Evolutionary conservation across 2,797 vertebrate genomes (phyloP).

Genomic region (Apogon talboti): DNA sequence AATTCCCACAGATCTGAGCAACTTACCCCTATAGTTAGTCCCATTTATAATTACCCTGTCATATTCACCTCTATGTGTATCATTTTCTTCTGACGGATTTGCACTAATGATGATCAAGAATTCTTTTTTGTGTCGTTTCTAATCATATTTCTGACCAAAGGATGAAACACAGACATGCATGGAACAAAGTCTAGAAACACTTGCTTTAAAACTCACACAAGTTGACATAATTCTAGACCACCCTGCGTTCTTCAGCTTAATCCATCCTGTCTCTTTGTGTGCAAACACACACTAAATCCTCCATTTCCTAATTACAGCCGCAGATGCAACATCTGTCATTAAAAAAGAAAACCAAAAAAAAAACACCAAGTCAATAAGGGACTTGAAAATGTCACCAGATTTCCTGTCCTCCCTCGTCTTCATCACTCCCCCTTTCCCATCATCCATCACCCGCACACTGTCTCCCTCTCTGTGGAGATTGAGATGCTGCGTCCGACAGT

Average conservation of each 20-base stretch:
- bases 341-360: constrained; percentile 34
- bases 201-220: neutral
- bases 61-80: no score
- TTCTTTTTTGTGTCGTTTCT: no score
- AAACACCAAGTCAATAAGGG: constrained; percentile 42
- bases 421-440: constrained; percentile 5
- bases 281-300: constrained; percentile 38
- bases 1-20: no score
- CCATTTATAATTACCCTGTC: no score
- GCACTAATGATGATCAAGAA: no score
- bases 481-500: constrained; percentile 16
- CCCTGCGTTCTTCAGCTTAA: constrained; percentile 19
- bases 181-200: no score
- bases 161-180: no score
- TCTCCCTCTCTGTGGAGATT: neutral
- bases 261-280: constrained; percentile 12
- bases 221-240: constrained; percentile 20
- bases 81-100: no score
- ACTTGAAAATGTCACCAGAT: constrained; percentile 56
- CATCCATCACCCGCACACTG: constrained; percentile 11
- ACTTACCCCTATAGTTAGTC: no score
- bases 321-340: constrained; percentile 32
- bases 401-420: constrained; percentile 21
- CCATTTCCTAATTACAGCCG: constrained; percentile 48
- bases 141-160: no score